Evolutionary conservation across 2,888 invertebrate species (phyloP).

Genomic region (Branchipolynoe longqiensis): DNA sequence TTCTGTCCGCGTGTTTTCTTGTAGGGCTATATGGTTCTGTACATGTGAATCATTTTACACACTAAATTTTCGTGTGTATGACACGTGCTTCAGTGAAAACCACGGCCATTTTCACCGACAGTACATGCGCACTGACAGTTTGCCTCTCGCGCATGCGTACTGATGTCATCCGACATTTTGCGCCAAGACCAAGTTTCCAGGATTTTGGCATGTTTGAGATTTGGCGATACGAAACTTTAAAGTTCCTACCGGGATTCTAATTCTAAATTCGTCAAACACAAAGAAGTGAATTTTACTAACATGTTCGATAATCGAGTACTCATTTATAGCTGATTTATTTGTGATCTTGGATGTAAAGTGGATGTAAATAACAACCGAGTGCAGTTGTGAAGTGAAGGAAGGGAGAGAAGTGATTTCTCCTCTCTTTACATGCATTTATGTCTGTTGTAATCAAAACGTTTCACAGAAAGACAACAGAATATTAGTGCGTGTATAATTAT

Average conservation of each 20-base stretch:
- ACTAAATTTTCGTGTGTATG: too few relatives aligned
- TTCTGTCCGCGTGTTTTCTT: too few relatives aligned
- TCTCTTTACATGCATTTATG: background rate
- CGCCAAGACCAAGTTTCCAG: slow-evolving; percentile 73
- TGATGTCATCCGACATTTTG: slow-evolving; percentile 77
- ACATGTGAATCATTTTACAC: too few relatives aligned
- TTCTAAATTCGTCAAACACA: background rate
- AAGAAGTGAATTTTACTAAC: background rate
- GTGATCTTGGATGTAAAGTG: background rate
- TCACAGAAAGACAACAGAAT: slow-evolving; percentile 3
- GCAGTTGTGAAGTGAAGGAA: slow-evolving; percentile 14
- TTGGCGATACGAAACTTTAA: slow-evolving; percentile 5
- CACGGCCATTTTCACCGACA: too few relatives aligned
- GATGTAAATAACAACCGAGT: background rate
- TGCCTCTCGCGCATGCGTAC: slow-evolving; percentile 73
- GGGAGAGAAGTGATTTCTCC: slow-evolving; percentile 2
- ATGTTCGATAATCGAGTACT: background rate
- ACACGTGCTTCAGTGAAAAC: too few relatives aligned
- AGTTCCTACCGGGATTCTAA: background rate
- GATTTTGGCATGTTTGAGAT: slow-evolving; percentile 7
- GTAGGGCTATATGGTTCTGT: too few relatives aligned
- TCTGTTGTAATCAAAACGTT: slow-evolving; percentile 7
- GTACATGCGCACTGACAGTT: slow-evolving; percentile 39
- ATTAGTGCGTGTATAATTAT: background rate
- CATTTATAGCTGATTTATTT: slow-evolving; percentile 28